Evolutionary conservation across 2,888 invertebrate genomes (phyloP), one percentile per base, ranked within the genome.

Genomic region (Branchellion lobata): DNA sequence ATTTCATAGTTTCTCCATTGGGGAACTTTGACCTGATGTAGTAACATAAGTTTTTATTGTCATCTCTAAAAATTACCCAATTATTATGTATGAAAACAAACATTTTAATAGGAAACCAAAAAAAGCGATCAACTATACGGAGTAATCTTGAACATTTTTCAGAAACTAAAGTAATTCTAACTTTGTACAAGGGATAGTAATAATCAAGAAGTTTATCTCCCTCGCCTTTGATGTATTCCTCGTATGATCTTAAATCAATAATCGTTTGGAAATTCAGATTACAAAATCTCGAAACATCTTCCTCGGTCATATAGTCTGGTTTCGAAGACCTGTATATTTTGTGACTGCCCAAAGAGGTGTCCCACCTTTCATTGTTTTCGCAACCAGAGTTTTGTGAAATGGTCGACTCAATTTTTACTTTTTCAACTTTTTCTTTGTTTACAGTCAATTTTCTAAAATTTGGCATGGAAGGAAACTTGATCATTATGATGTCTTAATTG

Each of bases 281-380:
- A 51, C 82, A 80, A 75, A 85, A 84, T 31, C 79, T 27, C 0
- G 79, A 80, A 3, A 84, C 71, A 33, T 85, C 85, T 21, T 81
- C 77, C 18, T 80, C 77, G 0, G 82, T 80, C 65, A 86, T 72
- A 29, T 84, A 82, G 80, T 86, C 86, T 11, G 85, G 86, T 29
- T 85, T 82, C 0, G 85, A 85, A 0, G 85, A 86, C 51, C 86
- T 80, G 79, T 84, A 86, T 29, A 86, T 24, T 29, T 77, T 81
- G 3, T 57, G 61, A n/a, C 61, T 18, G 21, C 21, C n/a, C 21
- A 24, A 24, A 18, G 24, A 8, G 3, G 8, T 5, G 3, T 18
- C n/a, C 5, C 5, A 57, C 5, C 21, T n/a, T 18, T n/a, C 61
- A 57, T 57, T n/a, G n/a, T 57, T 57, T n/a, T n/a, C n/a, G n/a